These are phyloP conservation scores for Notamacropus eugenii DNA, from an alignment of 2,797 vertebrate species.

Conservation along the genomic window DNA sequence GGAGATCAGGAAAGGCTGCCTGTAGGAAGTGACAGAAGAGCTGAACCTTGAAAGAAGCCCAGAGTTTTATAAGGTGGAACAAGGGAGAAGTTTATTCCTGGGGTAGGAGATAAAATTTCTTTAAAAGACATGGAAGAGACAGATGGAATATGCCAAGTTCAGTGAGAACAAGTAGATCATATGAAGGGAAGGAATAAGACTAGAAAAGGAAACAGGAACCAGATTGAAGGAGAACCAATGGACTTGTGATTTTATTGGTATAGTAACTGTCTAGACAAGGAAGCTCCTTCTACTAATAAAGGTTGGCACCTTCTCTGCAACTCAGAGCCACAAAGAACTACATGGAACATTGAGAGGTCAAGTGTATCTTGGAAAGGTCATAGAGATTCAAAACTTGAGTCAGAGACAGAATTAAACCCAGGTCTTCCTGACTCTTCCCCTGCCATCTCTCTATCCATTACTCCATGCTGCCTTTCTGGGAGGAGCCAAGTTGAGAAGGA, in stretches of 20 bases:
- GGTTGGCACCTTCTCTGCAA: not conserved
- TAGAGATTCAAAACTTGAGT: not conserved
- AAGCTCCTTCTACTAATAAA: not conserved
- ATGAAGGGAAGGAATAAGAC: not conserved
- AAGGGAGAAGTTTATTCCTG: not conserved
- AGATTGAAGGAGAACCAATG: not conserved
- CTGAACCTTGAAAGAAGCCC: not conserved
- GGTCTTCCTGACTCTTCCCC: not conserved
- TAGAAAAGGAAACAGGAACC: not conserved
- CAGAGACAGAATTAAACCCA: not conserved
- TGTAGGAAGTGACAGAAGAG: not conserved
- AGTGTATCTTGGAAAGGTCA: not conserved
- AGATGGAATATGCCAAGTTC: not conserved
- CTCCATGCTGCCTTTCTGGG: not conserved
- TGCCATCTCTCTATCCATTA: not conserved
- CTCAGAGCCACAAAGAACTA: not conserved
- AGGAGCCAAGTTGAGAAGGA: not conserved
- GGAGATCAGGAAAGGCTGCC: not conserved
- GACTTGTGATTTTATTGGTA: not conserved
- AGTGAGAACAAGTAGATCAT: not conserved
- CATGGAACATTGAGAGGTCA: not conserved
- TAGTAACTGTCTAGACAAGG: not conserved
- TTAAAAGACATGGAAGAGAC: not conserved
- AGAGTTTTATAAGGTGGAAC: not conserved
- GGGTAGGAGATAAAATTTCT: not conserved